These are phyloP conservation scores for Philopedon plagiatum DNA, from an alignment of 2,888 invertebrate species.

Conservation along the genomic window DNA sequence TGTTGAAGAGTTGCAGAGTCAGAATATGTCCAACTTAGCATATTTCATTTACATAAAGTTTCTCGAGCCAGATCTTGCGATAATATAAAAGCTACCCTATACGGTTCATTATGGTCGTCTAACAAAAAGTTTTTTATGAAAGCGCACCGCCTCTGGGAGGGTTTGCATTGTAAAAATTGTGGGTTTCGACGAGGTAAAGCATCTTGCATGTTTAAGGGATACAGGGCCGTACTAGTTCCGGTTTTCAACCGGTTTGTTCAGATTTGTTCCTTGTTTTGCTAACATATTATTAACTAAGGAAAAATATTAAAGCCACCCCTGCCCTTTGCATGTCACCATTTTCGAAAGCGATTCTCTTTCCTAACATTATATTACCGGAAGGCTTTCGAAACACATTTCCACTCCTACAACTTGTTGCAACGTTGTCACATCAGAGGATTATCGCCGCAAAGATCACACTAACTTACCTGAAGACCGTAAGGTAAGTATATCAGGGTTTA, in stretches of 20 bases:
- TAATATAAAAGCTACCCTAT: background rate
- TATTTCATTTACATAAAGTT: slow-evolving; percentile 6
- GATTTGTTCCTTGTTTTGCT: background rate
- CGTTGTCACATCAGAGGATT: slow-evolving; percentile 5
- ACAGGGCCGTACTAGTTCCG: background rate
- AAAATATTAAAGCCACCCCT: background rate
- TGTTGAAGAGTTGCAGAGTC: background rate
- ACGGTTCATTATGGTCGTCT: slow-evolving; percentile 8
- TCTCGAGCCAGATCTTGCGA: background rate
- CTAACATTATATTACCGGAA: slow-evolving; percentile 20
- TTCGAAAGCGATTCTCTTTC: background rate
- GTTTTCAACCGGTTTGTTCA: no score
- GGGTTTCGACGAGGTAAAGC: background rate
- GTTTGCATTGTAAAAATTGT: background rate
- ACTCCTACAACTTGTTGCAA: slow-evolving; percentile 25
- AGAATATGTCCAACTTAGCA: background rate
- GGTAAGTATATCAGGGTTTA: background rate
- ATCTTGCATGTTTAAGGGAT: background rate
- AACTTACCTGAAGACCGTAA: slow-evolving; percentile 1
- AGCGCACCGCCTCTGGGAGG: background rate
- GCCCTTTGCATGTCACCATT: slow-evolving; percentile 1
- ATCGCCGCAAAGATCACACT: slow-evolving; percentile 10
- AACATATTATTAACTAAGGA: background rate
- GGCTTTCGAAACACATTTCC: slow-evolving; percentile 12
- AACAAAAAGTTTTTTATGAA: slow-evolving; percentile 22